phyloP scores from a whole-genome alignment of 2,113 vertebrate genomes.

The Camelus dromedarius region DNA sequence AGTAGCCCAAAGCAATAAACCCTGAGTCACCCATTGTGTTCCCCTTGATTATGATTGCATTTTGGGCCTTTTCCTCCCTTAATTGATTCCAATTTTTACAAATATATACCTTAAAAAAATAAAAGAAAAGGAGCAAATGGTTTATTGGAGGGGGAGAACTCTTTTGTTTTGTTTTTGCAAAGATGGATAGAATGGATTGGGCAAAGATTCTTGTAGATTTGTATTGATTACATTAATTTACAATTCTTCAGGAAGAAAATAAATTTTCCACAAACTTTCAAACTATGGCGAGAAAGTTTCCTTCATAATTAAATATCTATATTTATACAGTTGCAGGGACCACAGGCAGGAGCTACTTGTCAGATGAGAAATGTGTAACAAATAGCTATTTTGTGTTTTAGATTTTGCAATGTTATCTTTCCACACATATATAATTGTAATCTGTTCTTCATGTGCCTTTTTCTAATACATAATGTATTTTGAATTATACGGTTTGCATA shows the following conservation, averaged over 20 bases:
- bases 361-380: neutral
- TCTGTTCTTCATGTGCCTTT: neutral
- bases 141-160: neutral
- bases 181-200: neutral
- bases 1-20: neutral
- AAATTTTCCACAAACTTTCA: neutral
- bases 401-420: neutral
- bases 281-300: neutral
- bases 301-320: neutral
- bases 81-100: neutral
- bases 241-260: slow-evolving; percentile 39
- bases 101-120: neutral
- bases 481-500: neutral
- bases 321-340: neutral
- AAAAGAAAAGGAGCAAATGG: neutral
- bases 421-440: neutral
- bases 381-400: neutral
- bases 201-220: neutral
- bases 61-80: neutral
- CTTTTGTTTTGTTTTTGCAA: neutral
- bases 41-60: neutral
- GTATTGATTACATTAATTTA: slow-evolving; percentile 8
- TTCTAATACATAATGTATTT: neutral
- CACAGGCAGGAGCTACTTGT: neutral
- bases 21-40: neutral